Percentiles rank a stretch among this genome's conserved stretches.
phyloP scores from a whole-genome alignment of 2,888 invertebrate genomes.

The Callyntrura sp. region DNA sequence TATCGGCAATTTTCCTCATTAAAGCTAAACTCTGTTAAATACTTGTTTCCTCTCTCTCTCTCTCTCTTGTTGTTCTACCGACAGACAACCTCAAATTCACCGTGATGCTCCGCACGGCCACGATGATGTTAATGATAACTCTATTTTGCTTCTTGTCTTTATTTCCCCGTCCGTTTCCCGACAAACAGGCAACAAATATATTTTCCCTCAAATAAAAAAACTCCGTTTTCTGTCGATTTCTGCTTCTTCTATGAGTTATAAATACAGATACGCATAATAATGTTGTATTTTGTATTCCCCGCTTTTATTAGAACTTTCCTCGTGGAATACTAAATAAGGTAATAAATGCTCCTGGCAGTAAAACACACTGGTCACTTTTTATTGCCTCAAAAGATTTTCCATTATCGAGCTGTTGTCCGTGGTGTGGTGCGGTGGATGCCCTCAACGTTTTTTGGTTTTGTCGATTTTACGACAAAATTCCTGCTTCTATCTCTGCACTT shows the following conservation, averaged over 20 bases:
- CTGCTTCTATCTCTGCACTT: no score
- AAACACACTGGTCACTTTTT: constrained; percentile 26
- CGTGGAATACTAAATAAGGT: constrained; percentile 48
- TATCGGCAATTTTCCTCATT: constrained; percentile 81
- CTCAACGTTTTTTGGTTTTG: neutral
- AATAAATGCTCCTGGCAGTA: constrained; percentile 31
- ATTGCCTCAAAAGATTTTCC: constrained; percentile 46
- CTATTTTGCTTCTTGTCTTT: neutral
- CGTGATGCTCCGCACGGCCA: neutral
- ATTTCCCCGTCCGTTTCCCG: neutral
- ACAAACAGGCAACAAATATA: neutral
- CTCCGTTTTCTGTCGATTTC: neutral
- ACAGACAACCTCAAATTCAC: constrained; percentile 63
- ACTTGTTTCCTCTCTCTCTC: constrained; percentile 58
- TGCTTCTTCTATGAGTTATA: neutral
- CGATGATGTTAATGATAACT: neutral
- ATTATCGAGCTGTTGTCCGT: neutral
- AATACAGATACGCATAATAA: neutral
- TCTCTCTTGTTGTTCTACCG: constrained; percentile 37
- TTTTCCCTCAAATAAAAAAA: neutral
- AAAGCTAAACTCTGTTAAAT: constrained; percentile 77
- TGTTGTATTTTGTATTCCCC: constrained; percentile 17
- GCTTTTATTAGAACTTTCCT: constrained; percentile 23
- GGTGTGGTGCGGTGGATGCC: neutral
- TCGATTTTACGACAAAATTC: neutral